Percentiles rank a stretch among this genome's conserved stretches.
phyloP scores from a whole-genome alignment of 2,797 vertebrate genomes.

The Rhinophrynus dorsalis region DNA sequence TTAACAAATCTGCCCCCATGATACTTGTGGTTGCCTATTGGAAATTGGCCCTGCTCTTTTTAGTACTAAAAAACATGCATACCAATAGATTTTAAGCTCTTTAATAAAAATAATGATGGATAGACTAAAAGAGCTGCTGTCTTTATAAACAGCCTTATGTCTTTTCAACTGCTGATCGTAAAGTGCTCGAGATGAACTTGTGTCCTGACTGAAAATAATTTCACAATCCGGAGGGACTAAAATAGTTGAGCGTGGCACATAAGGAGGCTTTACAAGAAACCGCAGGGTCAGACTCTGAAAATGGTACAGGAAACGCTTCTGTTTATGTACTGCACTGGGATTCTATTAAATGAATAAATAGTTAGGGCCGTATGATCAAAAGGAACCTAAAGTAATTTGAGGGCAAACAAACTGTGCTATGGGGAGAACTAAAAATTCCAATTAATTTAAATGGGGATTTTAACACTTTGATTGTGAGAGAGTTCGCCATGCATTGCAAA shows the following conservation, averaged over 20 bases:
- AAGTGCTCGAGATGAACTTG: neutral
- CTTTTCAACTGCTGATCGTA: neutral
- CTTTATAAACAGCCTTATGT: conserved; percentile 19
- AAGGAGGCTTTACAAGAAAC: neutral
- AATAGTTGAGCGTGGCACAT: neutral
- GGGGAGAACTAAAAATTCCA: no score
- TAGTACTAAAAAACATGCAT: neutral
- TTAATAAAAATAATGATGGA: conserved; percentile 19
- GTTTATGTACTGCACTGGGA: no score
- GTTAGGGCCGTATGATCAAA: no score
- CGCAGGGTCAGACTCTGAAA: neutral
- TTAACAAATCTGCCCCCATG: neutral
- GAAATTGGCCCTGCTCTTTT: neutral
- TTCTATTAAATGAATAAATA: no score
- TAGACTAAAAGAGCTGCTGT: conserved; percentile 27
- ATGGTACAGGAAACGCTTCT: neutral
- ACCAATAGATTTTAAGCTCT: conserved; percentile 16
- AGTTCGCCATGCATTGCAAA: no score
- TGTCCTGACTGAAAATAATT: conserved; percentile 9
- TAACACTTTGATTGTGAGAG: no score
- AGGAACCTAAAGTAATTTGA: no score
- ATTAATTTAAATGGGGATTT: no score
- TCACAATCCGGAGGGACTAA: neutral
- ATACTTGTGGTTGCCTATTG: neutral
- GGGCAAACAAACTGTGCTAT: no score